A percentile compares a stretch with the other conserved stretches of the same genome.
These are phyloP conservation scores for Epizoanthus fatuus DNA, from an alignment of 92 coral and sea anemone species.

Conservation along the genomic window DNA sequence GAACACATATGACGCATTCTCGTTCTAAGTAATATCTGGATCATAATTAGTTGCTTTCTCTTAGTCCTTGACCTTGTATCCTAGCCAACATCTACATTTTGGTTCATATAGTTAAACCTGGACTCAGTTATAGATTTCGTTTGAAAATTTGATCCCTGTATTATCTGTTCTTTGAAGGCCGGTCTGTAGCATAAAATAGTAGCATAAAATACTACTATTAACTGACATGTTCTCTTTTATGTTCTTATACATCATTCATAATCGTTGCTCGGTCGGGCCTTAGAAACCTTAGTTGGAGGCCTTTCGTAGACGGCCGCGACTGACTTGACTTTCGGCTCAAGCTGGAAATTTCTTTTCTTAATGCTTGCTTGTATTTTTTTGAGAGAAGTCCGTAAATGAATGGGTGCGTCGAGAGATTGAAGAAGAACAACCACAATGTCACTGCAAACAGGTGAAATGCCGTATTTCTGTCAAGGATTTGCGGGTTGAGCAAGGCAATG, in stretches of 20 bases:
- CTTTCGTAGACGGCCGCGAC: background rate
- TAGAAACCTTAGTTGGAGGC: background rate
- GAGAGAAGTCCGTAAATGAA: conserved; percentile 36
- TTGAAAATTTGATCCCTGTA: too few species aligned
- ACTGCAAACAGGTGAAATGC: conserved; percentile 20
- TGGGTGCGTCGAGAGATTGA: conserved; percentile 38
- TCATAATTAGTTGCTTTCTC: too few species aligned
- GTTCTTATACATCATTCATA: background rate
- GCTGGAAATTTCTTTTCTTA: conserved; percentile 2
- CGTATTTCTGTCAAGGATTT: background rate
- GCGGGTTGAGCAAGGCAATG: background rate
- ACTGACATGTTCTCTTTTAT: too few species aligned
- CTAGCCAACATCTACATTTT: too few species aligned
- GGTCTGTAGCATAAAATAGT: too few species aligned
- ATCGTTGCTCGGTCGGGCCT: background rate
- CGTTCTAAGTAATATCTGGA: too few species aligned
- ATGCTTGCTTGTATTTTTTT: conserved; percentile 33
- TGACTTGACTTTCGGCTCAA: conserved; percentile 16
- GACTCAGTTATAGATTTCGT: too few species aligned
- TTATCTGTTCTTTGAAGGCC: too few species aligned
- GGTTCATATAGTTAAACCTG: too few species aligned
- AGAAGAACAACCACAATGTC: conserved; percentile 31
- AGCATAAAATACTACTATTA: too few species aligned
- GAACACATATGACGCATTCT: too few species aligned
- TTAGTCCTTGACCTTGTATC: too few species aligned